Conservation (phyloP, 1,140 invertebrate species). For the Melipona quadrifasciata region DNA sequence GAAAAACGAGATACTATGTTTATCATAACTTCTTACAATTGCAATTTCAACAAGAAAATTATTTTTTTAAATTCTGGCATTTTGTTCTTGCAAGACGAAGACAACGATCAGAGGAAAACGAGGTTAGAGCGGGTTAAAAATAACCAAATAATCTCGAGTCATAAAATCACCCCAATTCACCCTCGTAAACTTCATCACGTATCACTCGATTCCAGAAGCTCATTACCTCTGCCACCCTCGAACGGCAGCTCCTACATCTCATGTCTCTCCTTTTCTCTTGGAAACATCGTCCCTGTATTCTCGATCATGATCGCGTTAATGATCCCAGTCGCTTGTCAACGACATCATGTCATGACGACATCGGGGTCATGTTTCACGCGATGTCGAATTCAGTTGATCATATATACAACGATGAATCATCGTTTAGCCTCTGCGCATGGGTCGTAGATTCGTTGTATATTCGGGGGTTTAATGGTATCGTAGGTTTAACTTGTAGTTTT, state of each 20-base stretch:
- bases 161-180: background rate
- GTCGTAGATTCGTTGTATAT: background rate
- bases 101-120: background rate
- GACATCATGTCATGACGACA: too few species aligned
- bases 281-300: too few species aligned
- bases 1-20: too few species aligned
- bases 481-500: background rate
- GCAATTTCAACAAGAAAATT: too few species aligned
- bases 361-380: background rate
- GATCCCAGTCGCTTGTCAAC: background rate
- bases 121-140: background rate
- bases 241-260: background rate
- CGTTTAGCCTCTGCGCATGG: background rate
- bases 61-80: too few species aligned
- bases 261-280: background rate
- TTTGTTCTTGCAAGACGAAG: too few species aligned
- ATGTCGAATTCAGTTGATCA: slow-evolving; percentile 28
- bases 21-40: too few species aligned
- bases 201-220: background rate
- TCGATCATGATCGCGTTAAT: slow-evolving; percentile 3
- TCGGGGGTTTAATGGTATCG: background rate
- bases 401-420: background rate
- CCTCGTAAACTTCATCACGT: background rate
- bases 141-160: background rate
- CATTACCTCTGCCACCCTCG: background rate